Conservation (phyloP, 2,797 vertebrate species). For the Fistularia commersonii region DNA sequence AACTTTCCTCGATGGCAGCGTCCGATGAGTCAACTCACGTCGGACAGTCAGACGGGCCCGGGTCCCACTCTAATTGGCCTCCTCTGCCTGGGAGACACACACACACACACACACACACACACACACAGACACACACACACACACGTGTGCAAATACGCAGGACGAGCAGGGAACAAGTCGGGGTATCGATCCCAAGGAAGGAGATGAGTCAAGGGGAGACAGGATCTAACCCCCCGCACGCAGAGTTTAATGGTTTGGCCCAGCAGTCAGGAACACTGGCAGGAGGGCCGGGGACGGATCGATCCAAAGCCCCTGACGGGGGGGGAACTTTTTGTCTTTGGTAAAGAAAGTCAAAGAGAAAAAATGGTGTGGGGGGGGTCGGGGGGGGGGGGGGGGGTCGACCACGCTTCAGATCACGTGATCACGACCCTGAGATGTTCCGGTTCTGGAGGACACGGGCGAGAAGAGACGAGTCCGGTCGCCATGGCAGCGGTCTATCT, state of each 20-base stretch:
- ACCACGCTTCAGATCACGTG: too few relatives aligned
- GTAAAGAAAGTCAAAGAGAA: constrained; percentile 27
- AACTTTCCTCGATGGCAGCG: constrained; percentile 8
- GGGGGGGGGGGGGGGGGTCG: background rate
- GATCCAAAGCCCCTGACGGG: constrained; percentile 54
- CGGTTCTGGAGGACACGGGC: too few relatives aligned
- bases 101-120: constrained; percentile 11
- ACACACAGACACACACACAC: constrained; percentile 9
- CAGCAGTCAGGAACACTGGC: constrained; percentile 37
- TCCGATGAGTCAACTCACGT: constrained; percentile 16
- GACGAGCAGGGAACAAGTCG: constrained; percentile 22
- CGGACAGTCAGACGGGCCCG: constrained; percentile 23
- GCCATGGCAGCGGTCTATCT: too few relatives aligned
- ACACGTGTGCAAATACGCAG: constrained; percentile 11
- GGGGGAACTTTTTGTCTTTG: constrained; percentile 56
- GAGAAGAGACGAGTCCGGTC: too few relatives aligned
- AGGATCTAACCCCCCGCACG: constrained; percentile 45
- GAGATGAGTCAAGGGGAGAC: constrained; percentile 38
- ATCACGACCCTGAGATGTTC: too few relatives aligned
- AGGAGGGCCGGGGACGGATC: constrained; percentile 53
- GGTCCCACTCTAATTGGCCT: constrained; percentile 62
- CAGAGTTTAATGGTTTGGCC: constrained; percentile 57
- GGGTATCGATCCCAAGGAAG: constrained; percentile 49
- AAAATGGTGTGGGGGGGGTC: constrained; percentile 14
- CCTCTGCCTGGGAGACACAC: too few relatives aligned